Conservation (phyloP, 2,888 invertebrate species). For the Acleris laterana region DNA sequence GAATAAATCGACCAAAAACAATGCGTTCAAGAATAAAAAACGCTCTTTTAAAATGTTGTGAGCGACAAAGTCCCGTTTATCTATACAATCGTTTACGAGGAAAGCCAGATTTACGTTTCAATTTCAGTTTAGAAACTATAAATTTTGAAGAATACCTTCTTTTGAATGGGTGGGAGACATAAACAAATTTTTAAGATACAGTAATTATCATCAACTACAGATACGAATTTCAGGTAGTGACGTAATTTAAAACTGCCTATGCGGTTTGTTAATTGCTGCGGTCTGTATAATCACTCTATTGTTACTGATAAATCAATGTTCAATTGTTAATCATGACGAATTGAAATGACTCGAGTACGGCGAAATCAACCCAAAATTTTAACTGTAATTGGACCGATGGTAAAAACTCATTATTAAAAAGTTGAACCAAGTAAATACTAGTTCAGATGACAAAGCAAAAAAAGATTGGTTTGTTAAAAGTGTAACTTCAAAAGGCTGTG, state of each 20-base stretch:
- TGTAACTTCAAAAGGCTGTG: not conserved
- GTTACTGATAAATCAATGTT: slow-evolving; percentile 30
- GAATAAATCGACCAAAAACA: too few species aligned
- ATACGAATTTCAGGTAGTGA: slow-evolving; percentile 10
- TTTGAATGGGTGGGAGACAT: too few species aligned
- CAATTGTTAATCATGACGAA: slow-evolving; percentile 32
- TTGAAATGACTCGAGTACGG: slow-evolving; percentile 13
- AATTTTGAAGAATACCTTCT: not conserved
- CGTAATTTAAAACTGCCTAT: slow-evolving; percentile 33
- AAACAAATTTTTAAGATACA: not conserved
- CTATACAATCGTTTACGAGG: not conserved
- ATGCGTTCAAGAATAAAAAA: not conserved
- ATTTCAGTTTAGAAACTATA: not conserved
- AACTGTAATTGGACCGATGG: not conserved
- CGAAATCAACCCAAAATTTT: slow-evolving; percentile 1
- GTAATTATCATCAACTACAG: not conserved
- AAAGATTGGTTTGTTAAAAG: not conserved
- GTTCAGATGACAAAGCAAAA: too few species aligned
- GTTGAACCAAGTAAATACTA: not conserved
- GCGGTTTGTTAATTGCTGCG: slow-evolving; percentile 32
- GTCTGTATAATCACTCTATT: slow-evolving; percentile 37
- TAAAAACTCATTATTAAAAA: not conserved
- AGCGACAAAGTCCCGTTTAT: not conserved
- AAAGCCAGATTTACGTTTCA: not conserved
- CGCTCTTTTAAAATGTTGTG: not conserved